Conservation (phyloP, 2,888 invertebrate genomes). For the Malacosoma neustria region DNA sequence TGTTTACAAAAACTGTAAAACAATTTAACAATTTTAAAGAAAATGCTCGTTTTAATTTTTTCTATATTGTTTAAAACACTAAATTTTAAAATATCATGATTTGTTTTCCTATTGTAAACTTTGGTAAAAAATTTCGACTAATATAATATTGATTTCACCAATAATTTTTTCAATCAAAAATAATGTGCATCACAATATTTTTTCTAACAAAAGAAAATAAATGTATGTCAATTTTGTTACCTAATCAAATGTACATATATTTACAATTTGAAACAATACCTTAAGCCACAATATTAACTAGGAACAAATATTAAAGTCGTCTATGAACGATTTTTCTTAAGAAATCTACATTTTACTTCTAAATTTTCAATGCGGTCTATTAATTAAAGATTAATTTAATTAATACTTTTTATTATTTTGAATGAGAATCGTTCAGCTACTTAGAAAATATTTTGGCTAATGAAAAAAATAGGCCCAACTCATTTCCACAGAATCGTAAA, state of each 20-base stretch:
- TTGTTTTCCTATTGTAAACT: conserved; percentile 19
- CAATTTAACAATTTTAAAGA: conserved; percentile 20
- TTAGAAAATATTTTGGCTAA: no score
- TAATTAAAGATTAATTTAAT: neutral
- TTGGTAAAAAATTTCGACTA: conserved; percentile 48
- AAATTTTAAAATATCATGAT: neutral
- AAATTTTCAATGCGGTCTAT: neutral
- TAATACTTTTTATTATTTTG: neutral
- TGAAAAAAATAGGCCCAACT: no score
- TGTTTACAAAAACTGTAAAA: conserved; percentile 23
- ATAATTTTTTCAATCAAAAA: no score
- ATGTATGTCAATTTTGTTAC: neutral
- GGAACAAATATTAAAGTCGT: conserved; percentile 36
- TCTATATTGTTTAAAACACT: no score
- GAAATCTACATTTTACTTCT: conserved; percentile 13
- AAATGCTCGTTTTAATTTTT: no score
- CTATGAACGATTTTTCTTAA: conserved; percentile 15
- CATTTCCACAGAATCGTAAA: no score
- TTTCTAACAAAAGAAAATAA: neutral
- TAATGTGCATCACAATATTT: neutral
- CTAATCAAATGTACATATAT: neutral
- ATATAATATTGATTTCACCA: conserved; percentile 8
- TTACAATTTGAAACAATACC: conserved; percentile 9
- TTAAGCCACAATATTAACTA: conserved; percentile 33
- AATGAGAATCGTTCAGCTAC: no score